phyloP scores from a whole-genome alignment of 1,140 invertebrate genomes.

The Schlechtendalia chinensis region DNA sequence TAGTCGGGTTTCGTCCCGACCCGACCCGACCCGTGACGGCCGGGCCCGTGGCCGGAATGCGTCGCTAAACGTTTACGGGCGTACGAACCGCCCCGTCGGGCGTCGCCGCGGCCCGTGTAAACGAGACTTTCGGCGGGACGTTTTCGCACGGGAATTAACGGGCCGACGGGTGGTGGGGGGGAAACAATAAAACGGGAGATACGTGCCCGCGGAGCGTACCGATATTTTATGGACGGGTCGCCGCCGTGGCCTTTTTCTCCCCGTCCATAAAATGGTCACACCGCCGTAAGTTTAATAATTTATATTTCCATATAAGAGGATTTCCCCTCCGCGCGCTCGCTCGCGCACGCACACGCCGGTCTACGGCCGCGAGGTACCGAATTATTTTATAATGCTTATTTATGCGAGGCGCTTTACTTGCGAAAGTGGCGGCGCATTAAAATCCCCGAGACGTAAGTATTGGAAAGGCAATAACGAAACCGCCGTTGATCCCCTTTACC shows the following conservation, averaged over 20 bases:
- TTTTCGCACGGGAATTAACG: constrained; percentile 48
- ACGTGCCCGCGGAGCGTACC: neutral
- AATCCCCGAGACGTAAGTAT: constrained; percentile 39
- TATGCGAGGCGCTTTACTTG: constrained; percentile 41
- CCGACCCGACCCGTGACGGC: no score
- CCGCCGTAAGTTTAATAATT: constrained; percentile 44
- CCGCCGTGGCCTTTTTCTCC: constrained; percentile 20
- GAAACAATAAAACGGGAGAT: constrained; percentile 49
- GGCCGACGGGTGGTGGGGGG: constrained; percentile 20
- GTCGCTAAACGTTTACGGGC: constrained; percentile 37
- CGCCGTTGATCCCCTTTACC: constrained; percentile 1
- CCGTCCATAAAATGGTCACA: constrained; percentile 49
- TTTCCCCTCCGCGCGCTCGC: neutral
- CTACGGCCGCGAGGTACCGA: neutral
- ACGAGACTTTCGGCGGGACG: constrained; percentile 44
- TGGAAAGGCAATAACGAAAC: constrained; percentile 43
- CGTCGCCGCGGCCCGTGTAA: constrained; percentile 45
- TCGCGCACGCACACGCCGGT: no score
- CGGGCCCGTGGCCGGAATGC: neutral
- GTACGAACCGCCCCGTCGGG: no score
- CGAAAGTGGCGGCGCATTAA: constrained; percentile 40
- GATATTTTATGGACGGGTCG: constrained; percentile 36
- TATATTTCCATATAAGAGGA: constrained; percentile 49
- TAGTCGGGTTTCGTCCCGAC: no score
- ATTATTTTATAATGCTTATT: constrained; percentile 50